These are phyloP conservation scores for Subanguina moxae DNA, from an alignment of 1,140 invertebrate genomes.

Conservation along the genomic window DNA sequence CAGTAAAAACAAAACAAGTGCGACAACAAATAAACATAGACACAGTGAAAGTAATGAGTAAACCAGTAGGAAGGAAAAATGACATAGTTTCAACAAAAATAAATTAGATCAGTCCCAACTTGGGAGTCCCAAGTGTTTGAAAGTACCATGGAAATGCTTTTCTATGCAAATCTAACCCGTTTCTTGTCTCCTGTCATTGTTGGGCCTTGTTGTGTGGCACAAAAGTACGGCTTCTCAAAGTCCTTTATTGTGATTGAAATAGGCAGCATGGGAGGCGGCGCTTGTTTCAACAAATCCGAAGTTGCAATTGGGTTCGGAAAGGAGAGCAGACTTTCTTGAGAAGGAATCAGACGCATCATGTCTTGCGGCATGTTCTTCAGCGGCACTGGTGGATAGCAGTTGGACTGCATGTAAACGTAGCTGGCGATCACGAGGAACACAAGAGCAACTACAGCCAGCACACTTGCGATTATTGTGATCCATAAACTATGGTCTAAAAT, in stretches of 20 bases:
- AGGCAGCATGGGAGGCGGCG: slow-evolving; percentile 11
- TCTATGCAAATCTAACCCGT: slow-evolving; percentile 31
- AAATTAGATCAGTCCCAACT: neutral
- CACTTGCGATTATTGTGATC: slow-evolving; percentile 42
- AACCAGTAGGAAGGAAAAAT: neutral
- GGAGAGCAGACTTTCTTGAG: slow-evolving; percentile 41
- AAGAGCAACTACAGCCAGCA: slow-evolving; percentile 37
- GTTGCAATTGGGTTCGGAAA: slow-evolving; percentile 39
- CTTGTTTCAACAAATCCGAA: slow-evolving; percentile 15
- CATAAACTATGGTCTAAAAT: slow-evolving; percentile 20
- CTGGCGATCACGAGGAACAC: slow-evolving; percentile 32
- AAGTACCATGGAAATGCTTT: slow-evolving; percentile 34
- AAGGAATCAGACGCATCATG: slow-evolving; percentile 42
- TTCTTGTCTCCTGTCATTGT: slow-evolving; percentile 30
- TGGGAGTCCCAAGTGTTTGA: neutral
- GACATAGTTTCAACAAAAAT: slow-evolving; percentile 4
- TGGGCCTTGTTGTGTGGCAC: slow-evolving; percentile 4
- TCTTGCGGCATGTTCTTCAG: slow-evolving; percentile 30
- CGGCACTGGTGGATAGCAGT: slow-evolving; percentile 27
- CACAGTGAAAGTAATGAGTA: slow-evolving; percentile 1
- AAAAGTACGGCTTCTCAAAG: neutral
- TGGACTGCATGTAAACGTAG: slow-evolving; percentile 47
- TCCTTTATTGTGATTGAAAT: slow-evolving; percentile 18
- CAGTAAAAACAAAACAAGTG: neutral
- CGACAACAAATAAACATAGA: neutral